Base-by-base conservation (phyloP, 2,113 vertebrate species). In the Heterochromis multidens region DNA sequence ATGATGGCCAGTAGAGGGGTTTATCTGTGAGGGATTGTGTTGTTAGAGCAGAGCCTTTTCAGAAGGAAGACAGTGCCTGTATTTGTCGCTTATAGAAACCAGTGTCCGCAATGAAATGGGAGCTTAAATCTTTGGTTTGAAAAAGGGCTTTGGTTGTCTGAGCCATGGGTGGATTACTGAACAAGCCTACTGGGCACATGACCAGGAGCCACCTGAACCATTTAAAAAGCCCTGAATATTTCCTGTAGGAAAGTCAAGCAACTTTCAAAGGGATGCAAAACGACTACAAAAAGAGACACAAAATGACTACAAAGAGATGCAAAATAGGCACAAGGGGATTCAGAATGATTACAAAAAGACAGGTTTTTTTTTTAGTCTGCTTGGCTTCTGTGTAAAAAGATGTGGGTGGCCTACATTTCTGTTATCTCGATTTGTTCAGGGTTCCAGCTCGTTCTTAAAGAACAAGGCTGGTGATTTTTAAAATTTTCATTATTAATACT, bases 11-110 rank as follows among this genome's bases (percentile, higher is more conserved):
- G 49, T 46, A 37, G 77, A 82, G 21, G 8, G 29, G 85, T 77
- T 86, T 84, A 82, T 89, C 79, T 70, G 29, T 31, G 88, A 84
- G 40, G n/a, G 82, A 81, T 85, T 86, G 61, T 87, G 67, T 67
- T 87, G 81, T 84, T 83, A 63, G 57, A 57, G 12, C 70, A 60
- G 80, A 52, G 35, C 58, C 74, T 77, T 83, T 33, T 70, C 85
- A 58, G 57, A 40, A 23, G n/a, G 23, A 54, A 77, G 59, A 63
- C 40, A 56, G 62, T 52, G 78, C n/a, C 35, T 35, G 67, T 33
- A 72, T 84, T 84, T 86, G 60, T 85, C 37, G 77, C 35, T 52
- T 61, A 67, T 76, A 84, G 40, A 78, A 40, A 70, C 4, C 57
- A 65, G 67, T 70, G 43, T 82, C 29, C 2, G 3, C 62, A 63